Evolutionary conservation across 2,888 invertebrate genomes (phyloP), one percentile per base, ranked within the genome.

Genomic region (Leptinotarsa rubiginosa): DNA sequence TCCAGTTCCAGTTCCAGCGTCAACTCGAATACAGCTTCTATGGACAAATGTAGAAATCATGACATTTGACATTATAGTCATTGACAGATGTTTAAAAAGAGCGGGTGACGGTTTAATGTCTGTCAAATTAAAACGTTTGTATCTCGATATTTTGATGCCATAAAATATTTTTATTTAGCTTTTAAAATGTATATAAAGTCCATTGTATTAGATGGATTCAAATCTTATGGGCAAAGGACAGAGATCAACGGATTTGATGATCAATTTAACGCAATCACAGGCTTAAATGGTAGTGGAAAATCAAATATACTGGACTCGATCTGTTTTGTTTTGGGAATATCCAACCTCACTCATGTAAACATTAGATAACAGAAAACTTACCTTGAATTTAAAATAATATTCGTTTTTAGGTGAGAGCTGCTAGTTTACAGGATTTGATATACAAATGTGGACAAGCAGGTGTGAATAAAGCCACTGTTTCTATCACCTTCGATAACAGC

Each of bases 401-500:
- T 64, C 59, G 4, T 85, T 84, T 41, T 25, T 82, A 98, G 97
- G 97, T 99, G 7, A 91, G 98, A 81, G 98, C 97, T 4, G 92
- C 92, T 49, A 95, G 93, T 78, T 89, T 99, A 41, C 97, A 97
- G 88, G 99, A 99, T 85, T 89, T 99, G 76, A 97, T 99, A n/a
- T 99, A 96, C 88, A 99, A 99, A 88, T 94, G 95, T 88, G 99
- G 99, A 0, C 98, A 98, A 86, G 97, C 97, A 1, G 99, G 98
- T 1, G 91, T 99, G 69, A 97, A 94, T 10, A 97, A 97, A 87
- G 99, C 99, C 0, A 95, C 95, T 3, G 99, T 99, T 47, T 96
- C 97, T 74, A 94, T 99, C 80, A 94, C 94, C 1, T 99, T 99
- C 88, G 98, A 99, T 86, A 99, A 99, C 87, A 89, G 90, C 16